Evolutionary conservation across 2,888 invertebrate genomes (phyloP), one percentile per base, ranked within the genome.

Genomic region (Epirrhoe tristata): DNA sequence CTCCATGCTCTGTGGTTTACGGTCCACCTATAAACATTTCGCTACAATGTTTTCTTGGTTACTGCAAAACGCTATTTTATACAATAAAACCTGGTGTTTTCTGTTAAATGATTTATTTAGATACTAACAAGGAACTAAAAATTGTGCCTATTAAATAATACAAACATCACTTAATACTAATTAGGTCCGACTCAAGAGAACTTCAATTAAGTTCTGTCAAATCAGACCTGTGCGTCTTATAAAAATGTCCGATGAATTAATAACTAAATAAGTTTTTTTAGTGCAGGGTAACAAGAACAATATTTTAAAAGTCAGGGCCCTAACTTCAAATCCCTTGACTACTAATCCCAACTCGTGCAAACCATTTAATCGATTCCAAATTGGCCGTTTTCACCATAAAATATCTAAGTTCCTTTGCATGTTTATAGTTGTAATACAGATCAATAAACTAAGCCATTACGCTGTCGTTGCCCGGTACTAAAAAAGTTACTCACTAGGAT

Each of bases 271-370:
- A 39, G 5, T 7, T 24, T 58, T 43, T 77, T 78, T 69, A 75
- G 80, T 82, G 73, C 80, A 77, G 76, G 86, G 85, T 75, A 89
- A 89, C 89, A 91, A 89, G 76, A 81, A 76, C 58, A 14, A 57
- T 51, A 50, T 59, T 54, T 58, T 16, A 48, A 34, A 32, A 54
- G 52, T 63, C 12, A 43, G 39, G 57, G 48, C 71, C 14, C 43
- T 39, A 16, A 7, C 48, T 16, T 48, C 16, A 14, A 16, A 48
- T 48, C 14, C 12, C 12, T 43, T 5, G 39, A 43, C 5, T 43
- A 10, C 1, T 43, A 3, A 34, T 6, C 34, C 34, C 7, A 7
- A 34, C 39, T 0, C 12, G 39, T 43, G 12, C 12, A 12, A 12
- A 43, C 2, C 2, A 12, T 2, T 34, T 4, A 43, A 39, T 10